Evolutionary conservation across 2,113 vertebrate species (phyloP), one percentile per base, ranked within the genome.

Genomic region (Heterocephalus glaber): DNA sequence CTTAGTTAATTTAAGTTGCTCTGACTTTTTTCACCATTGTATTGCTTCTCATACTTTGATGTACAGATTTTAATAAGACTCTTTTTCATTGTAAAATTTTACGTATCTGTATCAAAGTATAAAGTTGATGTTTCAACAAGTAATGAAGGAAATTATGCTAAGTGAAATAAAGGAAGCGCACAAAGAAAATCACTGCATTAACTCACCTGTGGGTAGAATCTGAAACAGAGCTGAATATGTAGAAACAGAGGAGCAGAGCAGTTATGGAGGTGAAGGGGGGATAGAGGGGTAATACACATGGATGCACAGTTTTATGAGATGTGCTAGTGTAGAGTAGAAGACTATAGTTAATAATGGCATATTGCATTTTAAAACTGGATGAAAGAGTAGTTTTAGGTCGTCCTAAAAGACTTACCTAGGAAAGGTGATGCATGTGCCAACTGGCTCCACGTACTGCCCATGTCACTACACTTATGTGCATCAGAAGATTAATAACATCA

Each of bases 231-330:
- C 38, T 41, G 82, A 86, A 20, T 24, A 49, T 0, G 38, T 5
- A 30, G 56, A 26, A 38, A 41, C 30, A 30, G 26, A 61, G 7
- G 20, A 38, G 4, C 24, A 5, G 5, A 1, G 3, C 24, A 5
- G 4, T 7, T 49, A 0, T 19, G 28, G 10, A 60, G 35, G 4
- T 4, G 12, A 4, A 49, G 10, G 28, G 2, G 54, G 2, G 4
- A 2, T 1, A 47, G 2, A 63, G 22, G 70, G 22, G n/a, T n/a
- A 38, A 16, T 2, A 14, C 54, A 56, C 41, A 30, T 0, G 7
- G 13, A 41, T 26, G 28, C 1, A 44, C 6, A 77, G 8, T 56
- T 54, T 49, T 33, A 13, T 7, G 30, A 19, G 26, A 17, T 26
- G 26, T 17, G 24, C 38, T 5, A 8, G 7, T 38, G 33, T 26